A percentile compares a stretch with the other conserved stretches of the same genome.
Evolutionary conservation across 2,113 vertebrate genomes (phyloP).

Genomic region (Neodon shergylaensis): DNA sequence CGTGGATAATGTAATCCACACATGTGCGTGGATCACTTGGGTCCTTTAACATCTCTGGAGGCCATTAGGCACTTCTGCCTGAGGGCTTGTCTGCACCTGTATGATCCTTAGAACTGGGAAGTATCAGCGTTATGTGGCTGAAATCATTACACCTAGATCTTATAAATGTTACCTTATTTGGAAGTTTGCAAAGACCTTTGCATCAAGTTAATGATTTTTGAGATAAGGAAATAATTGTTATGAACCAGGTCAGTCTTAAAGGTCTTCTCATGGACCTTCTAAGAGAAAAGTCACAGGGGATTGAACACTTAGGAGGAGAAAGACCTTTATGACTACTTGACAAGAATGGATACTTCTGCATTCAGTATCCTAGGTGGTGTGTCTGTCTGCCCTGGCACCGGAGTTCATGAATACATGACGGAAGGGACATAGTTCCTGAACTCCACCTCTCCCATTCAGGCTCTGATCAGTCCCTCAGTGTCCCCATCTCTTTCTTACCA

Average conservation of each 20-base stretch:
- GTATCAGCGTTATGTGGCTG: no score
- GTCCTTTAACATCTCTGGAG: no score
- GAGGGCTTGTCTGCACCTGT: no score
- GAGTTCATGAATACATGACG: accelerated
- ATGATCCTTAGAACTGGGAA: no score
- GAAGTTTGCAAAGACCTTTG: neutral
- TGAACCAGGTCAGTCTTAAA: accelerated
- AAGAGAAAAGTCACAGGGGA: neutral
- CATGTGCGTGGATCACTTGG: no score
- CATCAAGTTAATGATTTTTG: neutral
- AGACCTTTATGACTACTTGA: accelerated
- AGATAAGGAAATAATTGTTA: neutral
- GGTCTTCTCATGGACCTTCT: accelerated
- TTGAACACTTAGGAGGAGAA: neutral
- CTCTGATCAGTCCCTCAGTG: neutral
- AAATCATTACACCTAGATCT: neutral
- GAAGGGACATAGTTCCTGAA: neutral
- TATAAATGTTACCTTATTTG: neutral
- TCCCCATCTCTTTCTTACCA: neutral
- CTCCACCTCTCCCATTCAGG: neutral
- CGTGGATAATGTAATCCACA: no score
- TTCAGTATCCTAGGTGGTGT: neutral
- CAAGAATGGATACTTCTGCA: neutral
- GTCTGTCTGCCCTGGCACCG: neutral
- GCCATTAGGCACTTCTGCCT: no score